Evolutionary conservation across 1,140 invertebrate species (phyloP), one percentile per base, ranked within the genome.

Genomic region (Eciton burchellii): DNA sequence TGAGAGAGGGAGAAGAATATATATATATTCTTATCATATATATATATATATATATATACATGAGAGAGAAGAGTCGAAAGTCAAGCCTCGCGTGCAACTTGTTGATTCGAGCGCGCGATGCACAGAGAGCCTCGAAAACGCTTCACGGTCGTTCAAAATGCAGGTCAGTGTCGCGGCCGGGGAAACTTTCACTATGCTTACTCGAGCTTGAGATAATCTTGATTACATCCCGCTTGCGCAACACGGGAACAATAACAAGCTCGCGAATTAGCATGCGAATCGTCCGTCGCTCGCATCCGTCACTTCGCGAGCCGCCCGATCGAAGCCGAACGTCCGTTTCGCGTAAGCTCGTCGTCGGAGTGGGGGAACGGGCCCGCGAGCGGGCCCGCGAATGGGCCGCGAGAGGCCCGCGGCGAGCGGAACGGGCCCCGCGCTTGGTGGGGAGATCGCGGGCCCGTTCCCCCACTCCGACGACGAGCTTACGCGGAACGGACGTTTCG

Each of bases 111-210:
- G 56, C 11, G 12, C 6, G n/a, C 16, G 11, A 54, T 45, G 41
- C 43, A 86, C 4, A 62, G 66, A 87, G 35, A 56, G 24, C 52
- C n/a, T 21, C 62, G 47, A 59, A 19, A 49, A 79, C 1, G 79
- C 72, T 87, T 85, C 82, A 77, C 82, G 85, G 66, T 62, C 74
- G 52, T 19, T 77, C 81, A 79, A 84, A 87, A 88, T 87, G 77
- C 65, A 54, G 85, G 83, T 82, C 83, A 74, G 43, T 74, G 66
- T 57, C 26, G 77, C 24, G 68, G 56, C 47, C 43, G 35, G 21
- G 60, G 35, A 21, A 29, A 79, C 86, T 88, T 88, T 88, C 86
- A 84, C 85, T 43, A 0, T 8, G 52, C 74, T 87, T 65, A 49
- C 70, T 49, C 35, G 60, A 65, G 52, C 66, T 52, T 9, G 5